A percentile compares a stretch with the other conserved stretches of the same genome.
phyloP scores from a whole-genome alignment of 1,140 invertebrate genomes.

The Drosophila paulistorum region DNA sequence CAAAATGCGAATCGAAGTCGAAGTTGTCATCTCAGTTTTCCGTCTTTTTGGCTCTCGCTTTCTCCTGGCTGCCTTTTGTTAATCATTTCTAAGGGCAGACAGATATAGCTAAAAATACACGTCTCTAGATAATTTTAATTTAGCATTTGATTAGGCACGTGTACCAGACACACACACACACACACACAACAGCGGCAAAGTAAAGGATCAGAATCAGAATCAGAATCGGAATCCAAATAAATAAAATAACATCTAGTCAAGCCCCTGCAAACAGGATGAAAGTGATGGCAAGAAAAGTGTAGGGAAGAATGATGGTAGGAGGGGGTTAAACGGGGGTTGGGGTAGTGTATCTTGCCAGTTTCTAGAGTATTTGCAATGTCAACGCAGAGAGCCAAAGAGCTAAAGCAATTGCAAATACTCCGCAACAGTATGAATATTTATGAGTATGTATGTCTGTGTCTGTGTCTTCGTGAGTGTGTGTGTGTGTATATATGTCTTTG shows the following conservation, averaged over 20 bases:
- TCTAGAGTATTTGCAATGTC: conserved; percentile 63
- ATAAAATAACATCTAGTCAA: conserved; percentile 18
- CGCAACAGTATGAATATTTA: conserved; percentile 72
- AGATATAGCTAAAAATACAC: conserved; percentile 58
- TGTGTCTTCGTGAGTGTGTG: conserved; percentile 31
- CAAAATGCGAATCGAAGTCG: conserved; percentile 62
- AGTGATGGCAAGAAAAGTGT: background rate
- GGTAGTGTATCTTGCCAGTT: conserved; percentile 27
- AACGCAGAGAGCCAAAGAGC: conserved; percentile 38
- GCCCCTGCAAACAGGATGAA: background rate
- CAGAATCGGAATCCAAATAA: conserved; percentile 20
- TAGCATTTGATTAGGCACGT: conserved; percentile 76
- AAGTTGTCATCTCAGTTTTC: conserved; percentile 19
- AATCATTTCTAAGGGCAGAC: conserved; percentile 34
- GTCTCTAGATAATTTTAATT: conserved; percentile 70
- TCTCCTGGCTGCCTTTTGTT: conserved; percentile 29
- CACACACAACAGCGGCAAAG: background rate
- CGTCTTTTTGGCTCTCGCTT: background rate
- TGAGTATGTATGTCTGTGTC: conserved; percentile 50
- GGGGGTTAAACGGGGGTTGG: background rate
- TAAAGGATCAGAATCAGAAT: conserved; percentile 26
- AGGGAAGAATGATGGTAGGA: background rate
- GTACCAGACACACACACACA: conserved; percentile 18
- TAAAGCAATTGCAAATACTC: conserved; percentile 75
- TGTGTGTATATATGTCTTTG: conserved; percentile 5